phyloP scores from a whole-genome alignment of 2,888 invertebrate species.

The Girardia tigrina region DNA sequence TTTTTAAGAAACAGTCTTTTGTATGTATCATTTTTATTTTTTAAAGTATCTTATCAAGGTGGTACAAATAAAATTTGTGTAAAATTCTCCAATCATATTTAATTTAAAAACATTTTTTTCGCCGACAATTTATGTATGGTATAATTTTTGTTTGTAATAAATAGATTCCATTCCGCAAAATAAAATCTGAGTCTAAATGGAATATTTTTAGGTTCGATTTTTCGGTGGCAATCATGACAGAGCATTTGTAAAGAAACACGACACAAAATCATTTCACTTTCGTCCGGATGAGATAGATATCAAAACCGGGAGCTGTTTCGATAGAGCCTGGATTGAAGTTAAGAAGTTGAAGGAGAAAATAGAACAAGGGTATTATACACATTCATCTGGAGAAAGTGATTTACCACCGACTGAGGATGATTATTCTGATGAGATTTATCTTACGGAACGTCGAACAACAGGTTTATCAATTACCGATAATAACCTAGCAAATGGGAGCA shows the following conservation, averaged over 20 bases:
- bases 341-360: constrained; percentile 35
- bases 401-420: constrained; percentile 37
- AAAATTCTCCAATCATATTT: no score
- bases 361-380: constrained; percentile 37
- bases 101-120: no score
- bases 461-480: constrained; percentile 3
- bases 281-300: constrained; percentile 33
- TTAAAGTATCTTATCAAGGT: no score
- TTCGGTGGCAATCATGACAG: constrained; percentile 36
- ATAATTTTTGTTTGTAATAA: no score
- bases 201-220: constrained; percentile 35
- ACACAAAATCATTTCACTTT: constrained; percentile 35
- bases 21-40: no score
- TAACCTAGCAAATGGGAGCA: constrained; percentile 8
- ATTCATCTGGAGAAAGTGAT: constrained; percentile 35
- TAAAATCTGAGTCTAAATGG: no score
- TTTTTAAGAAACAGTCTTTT: no score
- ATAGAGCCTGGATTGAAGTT: constrained; percentile 36
- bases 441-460: constrained; percentile 13
- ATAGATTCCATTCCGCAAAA: no score
- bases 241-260: constrained; percentile 33
- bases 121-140: no score
- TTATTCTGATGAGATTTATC: constrained; percentile 37
- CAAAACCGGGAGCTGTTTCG: constrained; percentile 27
- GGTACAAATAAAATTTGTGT: no score